phyloP scores from a whole-genome alignment of 2,797 vertebrate genomes.

The Platyrinchus mystaceus region DNA sequence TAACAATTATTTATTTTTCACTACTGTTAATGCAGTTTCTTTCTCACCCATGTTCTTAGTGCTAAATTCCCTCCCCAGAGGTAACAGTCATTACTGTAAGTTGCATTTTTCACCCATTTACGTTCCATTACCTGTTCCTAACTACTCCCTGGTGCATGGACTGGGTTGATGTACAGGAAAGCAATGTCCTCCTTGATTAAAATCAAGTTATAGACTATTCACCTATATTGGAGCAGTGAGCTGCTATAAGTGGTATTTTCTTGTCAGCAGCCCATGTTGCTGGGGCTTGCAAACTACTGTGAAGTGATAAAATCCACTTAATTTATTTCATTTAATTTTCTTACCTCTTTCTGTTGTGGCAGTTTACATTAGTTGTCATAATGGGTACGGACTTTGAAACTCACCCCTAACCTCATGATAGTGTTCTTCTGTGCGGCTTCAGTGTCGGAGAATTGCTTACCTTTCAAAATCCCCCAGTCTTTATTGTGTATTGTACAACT shows the following conservation, averaged over 20 bases:
- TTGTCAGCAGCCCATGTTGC: background rate
- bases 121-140: background rate
- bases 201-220: background rate
- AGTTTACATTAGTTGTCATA: background rate
- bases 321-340: background rate
- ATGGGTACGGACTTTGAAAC: background rate
- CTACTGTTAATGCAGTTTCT: background rate
- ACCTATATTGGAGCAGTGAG: background rate
- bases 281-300: background rate
- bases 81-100: background rate
- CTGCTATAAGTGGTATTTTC: background rate
- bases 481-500: background rate
- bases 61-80: background rate
- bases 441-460: background rate
- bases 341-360: background rate
- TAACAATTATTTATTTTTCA: background rate
- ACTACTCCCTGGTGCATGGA: background rate
- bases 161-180: background rate
- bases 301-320: background rate
- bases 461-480: background rate
- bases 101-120: background rate
- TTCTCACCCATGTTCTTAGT: background rate
- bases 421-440: background rate
- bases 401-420: background rate
- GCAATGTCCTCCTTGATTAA: background rate